Conservation (phyloP, 1,140 invertebrate genomes). For the Pogonognathellus flavescens region DNA sequence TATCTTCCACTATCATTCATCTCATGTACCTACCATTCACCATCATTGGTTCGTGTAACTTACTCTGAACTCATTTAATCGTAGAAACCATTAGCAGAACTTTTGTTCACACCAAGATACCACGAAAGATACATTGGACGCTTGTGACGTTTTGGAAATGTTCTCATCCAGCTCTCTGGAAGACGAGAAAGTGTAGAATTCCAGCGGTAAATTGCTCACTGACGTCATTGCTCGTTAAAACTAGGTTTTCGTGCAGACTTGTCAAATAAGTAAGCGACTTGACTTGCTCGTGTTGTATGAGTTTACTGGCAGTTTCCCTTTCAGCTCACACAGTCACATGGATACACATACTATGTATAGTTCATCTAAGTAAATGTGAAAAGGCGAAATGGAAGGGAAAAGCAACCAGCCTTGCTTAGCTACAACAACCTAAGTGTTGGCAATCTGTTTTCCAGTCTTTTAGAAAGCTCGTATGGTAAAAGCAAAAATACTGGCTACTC, state of each 20-base stretch:
- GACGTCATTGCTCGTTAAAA: conserved; percentile 48
- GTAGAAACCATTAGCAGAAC: conserved; percentile 10
- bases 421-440: conserved; percentile 31
- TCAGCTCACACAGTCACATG: background rate
- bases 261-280: conserved; percentile 30
- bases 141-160: conserved; percentile 29
- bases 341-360: background rate
- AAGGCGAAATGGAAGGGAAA: background rate
- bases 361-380: background rate
- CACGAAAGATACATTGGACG: background rate
- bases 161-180: background rate
- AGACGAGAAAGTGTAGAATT: conserved; percentile 4
- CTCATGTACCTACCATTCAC: background rate
- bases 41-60: too few relatives aligned
- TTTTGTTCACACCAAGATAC: background rate
- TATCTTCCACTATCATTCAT: conserved; percentile 24
- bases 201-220: conserved; percentile 15
- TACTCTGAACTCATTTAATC: conserved; percentile 4
- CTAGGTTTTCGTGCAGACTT: conserved; percentile 22
- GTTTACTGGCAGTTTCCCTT: background rate
- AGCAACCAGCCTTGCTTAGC: background rate
- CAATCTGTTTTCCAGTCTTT: conserved; percentile 2
- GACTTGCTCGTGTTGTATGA: background rate
- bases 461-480: too few relatives aligned
- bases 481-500: too few relatives aligned